Conservation (phyloP, 2,888 invertebrate species). For the Homarus gammarus region DNA sequence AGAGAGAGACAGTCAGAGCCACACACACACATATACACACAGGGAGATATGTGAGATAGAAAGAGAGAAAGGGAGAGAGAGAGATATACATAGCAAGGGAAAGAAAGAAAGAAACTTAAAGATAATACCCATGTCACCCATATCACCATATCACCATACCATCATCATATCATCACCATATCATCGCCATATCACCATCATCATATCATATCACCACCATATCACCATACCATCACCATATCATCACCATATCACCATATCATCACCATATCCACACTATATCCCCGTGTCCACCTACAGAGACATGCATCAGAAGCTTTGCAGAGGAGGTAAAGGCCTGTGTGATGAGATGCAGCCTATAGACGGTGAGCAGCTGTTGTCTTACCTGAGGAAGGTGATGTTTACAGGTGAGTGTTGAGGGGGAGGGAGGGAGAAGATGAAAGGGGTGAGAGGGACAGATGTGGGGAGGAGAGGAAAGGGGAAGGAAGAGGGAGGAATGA, state of each 20-base stretch:
- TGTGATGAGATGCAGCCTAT: slow-evolving; percentile 86
- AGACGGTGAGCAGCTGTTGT: slow-evolving; percentile 90
- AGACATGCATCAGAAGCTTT: slow-evolving; percentile 85
- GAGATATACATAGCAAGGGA: not conserved
- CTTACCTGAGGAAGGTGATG: slow-evolving; percentile 90
- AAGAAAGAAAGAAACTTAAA: too few relatives aligned
- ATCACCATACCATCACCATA: too few relatives aligned
- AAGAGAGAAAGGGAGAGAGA: not conserved
- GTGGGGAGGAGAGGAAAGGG: not conserved
- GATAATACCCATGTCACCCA: too few relatives aligned
- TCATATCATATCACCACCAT: too few relatives aligned
- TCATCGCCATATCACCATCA: too few relatives aligned
- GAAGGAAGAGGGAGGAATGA: not conserved
- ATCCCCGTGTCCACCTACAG: not conserved
- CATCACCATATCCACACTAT: too few relatives aligned
- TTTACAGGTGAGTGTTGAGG: slow-evolving; percentile 87
- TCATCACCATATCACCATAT: too few relatives aligned
- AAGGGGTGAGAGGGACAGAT: not conserved
- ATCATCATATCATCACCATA: too few relatives aligned
- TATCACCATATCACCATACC: too few relatives aligned
- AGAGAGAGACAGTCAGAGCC: too few relatives aligned
- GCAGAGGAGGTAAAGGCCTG: slow-evolving; percentile 81
- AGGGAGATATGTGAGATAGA: too few relatives aligned
- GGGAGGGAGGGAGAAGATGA: not conserved
- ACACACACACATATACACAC: too few relatives aligned